Base-by-base conservation (phyloP, 2,113 vertebrate species). In the Pandion haliaetus region DNA sequence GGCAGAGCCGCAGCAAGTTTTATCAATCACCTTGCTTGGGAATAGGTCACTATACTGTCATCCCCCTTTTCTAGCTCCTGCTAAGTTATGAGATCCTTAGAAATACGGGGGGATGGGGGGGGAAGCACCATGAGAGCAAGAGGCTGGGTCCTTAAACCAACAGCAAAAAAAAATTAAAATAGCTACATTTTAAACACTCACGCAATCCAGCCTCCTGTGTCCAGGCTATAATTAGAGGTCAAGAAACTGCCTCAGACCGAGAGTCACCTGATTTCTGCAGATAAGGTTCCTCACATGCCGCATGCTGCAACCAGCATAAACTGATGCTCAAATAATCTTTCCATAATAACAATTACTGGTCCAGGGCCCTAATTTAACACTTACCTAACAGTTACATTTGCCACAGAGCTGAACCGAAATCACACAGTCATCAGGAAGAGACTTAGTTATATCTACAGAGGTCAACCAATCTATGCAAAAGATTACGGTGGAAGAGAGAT, bases 401-500 rank as follows among this genome's bases (percentile, higher is more conserved):
- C 80, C 88, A 72, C 62, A 1, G 55, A 93, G 82, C 72, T 9
- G n/a, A 89, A 70, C 80, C 34, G 42, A 92, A 90, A 85, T 20
- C 38, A 14, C 85, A 20, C 32, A 7, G 59, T n/a, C 23, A 6
- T 72, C 71, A n/a, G 63, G 72, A 88, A 71, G 90, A 96, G 80
- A 84, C 94, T 96, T 92, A 81, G 96, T 94, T 94, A 24, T 82
- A 82, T 95, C 90, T 88, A 78, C 76, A 62, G 92, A 95, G 94
- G 93, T 94, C 88, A 97, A 94, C 42, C 72, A 85, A 72, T 81
- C 78, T 82, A 45, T 31, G 80, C 90, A 81, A 52, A 76, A 74
- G 79, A 79, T 45, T 65, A 61, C 14, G 8, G 61, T 0, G 8
- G 57, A 4, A 14, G n/a, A 34, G 80, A 55, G 78, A 76, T 6